phyloP scores from a whole-genome alignment of 2,888 invertebrate species.

The Coelogynopora nodosa region DNA sequence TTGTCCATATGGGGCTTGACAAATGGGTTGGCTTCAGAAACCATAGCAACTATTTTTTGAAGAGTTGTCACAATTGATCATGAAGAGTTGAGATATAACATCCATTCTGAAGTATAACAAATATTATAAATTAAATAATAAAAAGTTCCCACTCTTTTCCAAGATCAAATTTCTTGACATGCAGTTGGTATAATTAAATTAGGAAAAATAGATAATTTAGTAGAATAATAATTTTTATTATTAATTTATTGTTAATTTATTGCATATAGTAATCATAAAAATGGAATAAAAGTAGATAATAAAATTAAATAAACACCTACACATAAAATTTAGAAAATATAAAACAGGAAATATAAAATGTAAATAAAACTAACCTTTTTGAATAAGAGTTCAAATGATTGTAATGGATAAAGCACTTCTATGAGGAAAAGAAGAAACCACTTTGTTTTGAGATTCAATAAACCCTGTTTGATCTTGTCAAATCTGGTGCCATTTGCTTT shows the following conservation, averaged over 20 bases:
- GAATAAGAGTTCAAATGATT: not conserved
- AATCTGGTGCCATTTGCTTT: not conserved
- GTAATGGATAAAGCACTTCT: not conserved
- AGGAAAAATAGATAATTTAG: no score
- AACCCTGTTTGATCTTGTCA: not conserved
- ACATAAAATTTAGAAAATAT: no score
- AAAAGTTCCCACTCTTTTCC: not conserved
- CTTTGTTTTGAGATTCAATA: not conserved
- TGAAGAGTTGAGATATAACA: not conserved
- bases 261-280: no score
- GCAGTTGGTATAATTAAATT: no score
- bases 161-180: no score
- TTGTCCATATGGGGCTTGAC: no score
- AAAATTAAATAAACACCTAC: no score
- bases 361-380: not conserved
- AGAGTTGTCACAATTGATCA: not conserved
- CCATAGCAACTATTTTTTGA: not conserved
- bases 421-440: not conserved
- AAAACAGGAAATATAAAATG: not conserved
- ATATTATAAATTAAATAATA: not conserved
- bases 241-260: no score
- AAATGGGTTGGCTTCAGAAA: not conserved
- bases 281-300: no score
- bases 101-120: not conserved
- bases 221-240: no score